Percentiles rank a stretch among this genome's conserved stretches.
Conservation (phyloP, 2,113 vertebrate species). For the Cricetomys ansorgei region DNA sequence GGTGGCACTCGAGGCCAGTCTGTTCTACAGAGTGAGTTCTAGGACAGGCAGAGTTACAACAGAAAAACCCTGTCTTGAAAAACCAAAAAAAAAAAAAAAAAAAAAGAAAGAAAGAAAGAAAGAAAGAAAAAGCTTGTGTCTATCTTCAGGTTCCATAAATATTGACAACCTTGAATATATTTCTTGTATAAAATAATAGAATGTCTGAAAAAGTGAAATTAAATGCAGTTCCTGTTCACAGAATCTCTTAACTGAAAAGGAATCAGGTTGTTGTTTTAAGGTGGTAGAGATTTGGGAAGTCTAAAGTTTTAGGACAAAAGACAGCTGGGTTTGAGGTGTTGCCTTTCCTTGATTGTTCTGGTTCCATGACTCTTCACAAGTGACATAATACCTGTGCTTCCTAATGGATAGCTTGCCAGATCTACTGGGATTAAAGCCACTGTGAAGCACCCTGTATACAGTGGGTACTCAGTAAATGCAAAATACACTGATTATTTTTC, state of each 20-base stretch:
- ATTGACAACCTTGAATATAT: not conserved
- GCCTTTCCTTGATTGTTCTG: not conserved
- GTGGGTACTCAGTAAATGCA: not conserved
- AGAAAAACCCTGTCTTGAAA: too few species aligned
- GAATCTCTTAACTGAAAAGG: not conserved
- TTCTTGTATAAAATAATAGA: not conserved
- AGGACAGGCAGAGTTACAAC: too few species aligned
- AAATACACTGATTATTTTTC: not conserved
- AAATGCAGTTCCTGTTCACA: not conserved
- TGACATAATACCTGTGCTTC: not conserved
- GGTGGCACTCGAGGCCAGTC: too few species aligned
- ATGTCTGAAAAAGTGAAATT: conserved; percentile 19
- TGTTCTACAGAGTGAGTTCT: too few species aligned
- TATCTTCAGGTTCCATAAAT: not conserved
- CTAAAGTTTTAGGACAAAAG: not conserved
- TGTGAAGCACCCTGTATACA: not conserved
- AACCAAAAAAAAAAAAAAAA: too few species aligned
- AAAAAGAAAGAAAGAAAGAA: too few species aligned
- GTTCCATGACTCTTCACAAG: not conserved
- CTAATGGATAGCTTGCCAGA: not conserved
- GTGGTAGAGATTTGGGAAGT: conserved; percentile 1
- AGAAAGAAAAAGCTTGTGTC: too few species aligned
- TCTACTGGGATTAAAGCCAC: not conserved
- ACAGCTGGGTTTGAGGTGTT: not conserved
- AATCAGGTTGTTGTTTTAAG: not conserved